Percentiles rank a stretch among this genome's conserved stretches.
These are phyloP conservation scores for Myotis pilosus DNA, from an alignment of 2,797 vertebrate genomes.

Conservation along the genomic window DNA sequence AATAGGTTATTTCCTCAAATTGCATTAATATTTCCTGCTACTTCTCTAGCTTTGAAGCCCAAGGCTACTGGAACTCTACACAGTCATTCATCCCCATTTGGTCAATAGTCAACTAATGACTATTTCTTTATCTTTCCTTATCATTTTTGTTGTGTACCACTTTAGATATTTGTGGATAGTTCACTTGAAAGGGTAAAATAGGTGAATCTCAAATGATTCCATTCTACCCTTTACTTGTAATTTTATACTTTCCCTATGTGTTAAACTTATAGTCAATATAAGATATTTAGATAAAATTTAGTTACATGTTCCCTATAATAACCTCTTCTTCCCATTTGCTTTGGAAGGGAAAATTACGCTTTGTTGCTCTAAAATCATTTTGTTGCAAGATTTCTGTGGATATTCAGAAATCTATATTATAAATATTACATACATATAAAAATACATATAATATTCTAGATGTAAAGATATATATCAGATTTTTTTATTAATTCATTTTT, in stretches of 20 bases:
- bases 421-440: not conserved
- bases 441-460: not conserved
- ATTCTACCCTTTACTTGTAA: not conserved
- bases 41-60: not conserved
- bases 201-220: not conserved
- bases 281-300: not conserved
- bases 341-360: not conserved
- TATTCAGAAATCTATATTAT: not conserved
- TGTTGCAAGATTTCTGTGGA: not conserved
- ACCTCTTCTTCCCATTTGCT: not conserved
- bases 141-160: not conserved
- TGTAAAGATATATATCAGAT: not conserved
- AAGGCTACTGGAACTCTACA: rapidly evolving
- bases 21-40: not conserved
- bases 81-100: not conserved
- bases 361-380: constrained; percentile 29
- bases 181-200: not conserved
- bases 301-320: not conserved
- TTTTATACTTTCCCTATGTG: not conserved
- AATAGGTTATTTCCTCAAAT: not conserved
- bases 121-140: not conserved
- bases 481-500: constrained; percentile 9
- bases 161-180: not conserved
- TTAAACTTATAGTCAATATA: not conserved
- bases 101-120: no score